Base-by-base conservation (phyloP, 1,140 invertebrate species). In the Diabrotica undecimpunctata region DNA sequence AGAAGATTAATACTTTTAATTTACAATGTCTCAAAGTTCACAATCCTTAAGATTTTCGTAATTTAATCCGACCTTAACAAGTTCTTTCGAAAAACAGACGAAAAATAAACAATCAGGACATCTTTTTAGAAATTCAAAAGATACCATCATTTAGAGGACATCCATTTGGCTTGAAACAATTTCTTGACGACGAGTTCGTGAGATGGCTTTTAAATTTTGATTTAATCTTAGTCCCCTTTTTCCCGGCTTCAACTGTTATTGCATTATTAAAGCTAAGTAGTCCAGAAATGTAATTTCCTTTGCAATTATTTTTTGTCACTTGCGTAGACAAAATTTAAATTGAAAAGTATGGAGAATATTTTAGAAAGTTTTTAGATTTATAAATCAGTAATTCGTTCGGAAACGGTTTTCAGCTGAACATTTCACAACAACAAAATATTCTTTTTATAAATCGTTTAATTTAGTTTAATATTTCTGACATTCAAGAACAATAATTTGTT, bases 251-350 rank as follows among this genome's bases (percentile, higher is more conserved):
- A 36, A 55, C 13, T 36, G 54, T 36, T 36, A 25, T 9, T 10
- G 54, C 54, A 55, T 55, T 55, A 55, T 55, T 55, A 55, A 55
- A 10, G 54, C 54, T 55, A 55, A 55, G 54, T 55, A 55, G 54
- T 55, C 54, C 12, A 55, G 54, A 55, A 55, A 55, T 55, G 54
- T 55, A 55, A 55, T 55, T 55, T 55, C 54, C 54, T 55, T 55
- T 36, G 54, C 25, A 36, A 55, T 55, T 55, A 55, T 55, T 55
- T 55, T 55, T 55, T 36, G 54, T 55, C 54, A 55, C 41, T 46
- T 46, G 41, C 41, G 41, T 46, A 46, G 41, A 46, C 41, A 46
- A 46, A 46, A 46, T 46, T 46, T 46, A 46, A 46, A 46, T 46
- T 46, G 41, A n/a, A 46, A 25, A 25, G 25, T 46, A 46, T 46